Base-by-base conservation (phyloP, 2,888 invertebrate genomes). In the Drosophila borealis region DNA sequence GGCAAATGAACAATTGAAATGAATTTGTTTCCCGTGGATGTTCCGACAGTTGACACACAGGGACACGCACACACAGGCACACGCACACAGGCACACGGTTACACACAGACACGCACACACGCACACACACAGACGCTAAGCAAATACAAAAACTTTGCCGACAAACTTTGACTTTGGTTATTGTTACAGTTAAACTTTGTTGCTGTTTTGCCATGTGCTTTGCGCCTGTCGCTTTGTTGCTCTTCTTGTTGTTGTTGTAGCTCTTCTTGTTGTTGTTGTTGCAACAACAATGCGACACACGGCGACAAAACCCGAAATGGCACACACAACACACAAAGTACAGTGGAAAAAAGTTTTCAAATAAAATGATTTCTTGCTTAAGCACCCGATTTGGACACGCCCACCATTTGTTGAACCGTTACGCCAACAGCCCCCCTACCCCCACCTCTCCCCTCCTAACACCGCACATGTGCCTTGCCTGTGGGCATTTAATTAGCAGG, bases 91-190 rank as follows among this genome's bases (percentile, higher is more conserved):
- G 19, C 48, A 67, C 36, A 36, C 4, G 8, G 3, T 21, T 41
- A 29, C 51, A 67, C 36, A 11, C 34, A 36, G 2, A 36, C 34
- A 36, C 10, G 50, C 29, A 34, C 44, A 29, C 36, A 46, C 5
- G 5, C n/a, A 37, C 29, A 39, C 13, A 44, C 49, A 49, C 57
- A 25, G 46, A 67, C 36, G 65, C 46, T 50, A 69, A 39, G 77
- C 70, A 69, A 71, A 80, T 67, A 68, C 70, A 70, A 82, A 69
- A 83, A 86, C 79, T 83, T 83, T 86, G 84, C 87, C 84, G 78
- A 74, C 88, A 73, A 88, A 88, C 84, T 87, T 87, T 84, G 89
- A 88, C 82, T 83, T 87, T 85, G 85, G 89, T 88, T 88, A 85
- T 87, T 84, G 89, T 85, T 82, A 84, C 87, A 87, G 87, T 88